Percentiles rank a stretch among this genome's conserved stretches.
phyloP scores from a whole-genome alignment of 2,888 invertebrate genomes.

The Cosmia trapezina region DNA sequence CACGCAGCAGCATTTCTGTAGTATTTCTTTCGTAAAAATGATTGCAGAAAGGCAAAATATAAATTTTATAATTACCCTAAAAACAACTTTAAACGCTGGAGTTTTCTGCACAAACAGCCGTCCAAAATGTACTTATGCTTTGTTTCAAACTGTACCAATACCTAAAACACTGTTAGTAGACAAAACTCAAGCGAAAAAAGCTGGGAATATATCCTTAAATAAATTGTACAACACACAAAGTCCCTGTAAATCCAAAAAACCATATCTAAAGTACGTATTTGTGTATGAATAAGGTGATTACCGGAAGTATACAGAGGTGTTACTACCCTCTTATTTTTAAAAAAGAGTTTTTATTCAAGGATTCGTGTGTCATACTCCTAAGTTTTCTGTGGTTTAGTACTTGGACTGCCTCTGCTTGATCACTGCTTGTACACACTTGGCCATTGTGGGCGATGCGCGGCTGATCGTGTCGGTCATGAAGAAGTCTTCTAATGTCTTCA shows the following conservation, averaged over 20 bases:
- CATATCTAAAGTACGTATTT: slow-evolving; percentile 50
- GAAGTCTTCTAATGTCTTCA: slow-evolving; percentile 95
- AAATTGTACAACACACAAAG: slow-evolving; percentile 58
- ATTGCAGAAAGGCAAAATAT: slow-evolving; percentile 85
- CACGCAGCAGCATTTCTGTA: slow-evolving; percentile 80
- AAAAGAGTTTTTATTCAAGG: slow-evolving; percentile 8
- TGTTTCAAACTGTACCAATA: slow-evolving; percentile 32
- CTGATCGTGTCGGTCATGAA: slow-evolving; percentile 99
- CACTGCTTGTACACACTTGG: slow-evolving; percentile 98
- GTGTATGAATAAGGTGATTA: slow-evolving; percentile 39
- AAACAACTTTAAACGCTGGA: slow-evolving; percentile 65
- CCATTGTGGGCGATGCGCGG: slow-evolving; percentile 99
- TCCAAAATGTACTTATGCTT: slow-evolving; percentile 9
- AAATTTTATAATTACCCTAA: slow-evolving; percentile 78
- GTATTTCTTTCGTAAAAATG: slow-evolving; percentile 86
- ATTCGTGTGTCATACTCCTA: slow-evolving; percentile 54
- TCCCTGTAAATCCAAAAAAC: slow-evolving; percentile 31
- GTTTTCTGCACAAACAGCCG: slow-evolving; percentile 48
- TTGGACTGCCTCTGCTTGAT: slow-evolving; percentile 92
- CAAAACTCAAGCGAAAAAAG: slow-evolving; percentile 68
- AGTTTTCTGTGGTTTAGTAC: slow-evolving; percentile 71
- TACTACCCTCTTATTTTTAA: neutral
- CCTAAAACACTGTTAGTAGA: slow-evolving; percentile 24
- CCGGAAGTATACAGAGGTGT: slow-evolving; percentile 34
- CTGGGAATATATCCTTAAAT: slow-evolving; percentile 72